These are phyloP conservation scores for Leuciscus waleckii DNA, from an alignment of 2,797 vertebrate genomes.

Conservation along the genomic window DNA sequence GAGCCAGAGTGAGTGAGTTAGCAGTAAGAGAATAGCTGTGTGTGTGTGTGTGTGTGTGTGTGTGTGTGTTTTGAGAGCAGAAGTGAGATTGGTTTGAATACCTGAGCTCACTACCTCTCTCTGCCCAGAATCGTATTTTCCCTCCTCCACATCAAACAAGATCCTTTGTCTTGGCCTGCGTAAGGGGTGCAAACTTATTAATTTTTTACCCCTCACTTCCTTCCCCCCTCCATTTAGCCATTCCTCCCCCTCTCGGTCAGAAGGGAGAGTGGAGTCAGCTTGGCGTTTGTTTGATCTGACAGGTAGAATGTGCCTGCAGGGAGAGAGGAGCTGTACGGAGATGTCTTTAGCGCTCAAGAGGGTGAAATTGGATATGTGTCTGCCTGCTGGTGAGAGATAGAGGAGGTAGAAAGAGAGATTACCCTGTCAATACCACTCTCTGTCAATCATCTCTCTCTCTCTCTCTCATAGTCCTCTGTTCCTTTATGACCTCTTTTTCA, in stretches of 20 bases:
- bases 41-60: conserved; percentile 32
- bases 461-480: conserved; percentile 14
- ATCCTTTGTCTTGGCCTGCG: conserved; percentile 66
- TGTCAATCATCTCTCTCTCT: conserved; percentile 73
- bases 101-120: conserved; percentile 49
- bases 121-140: conserved; percentile 45
- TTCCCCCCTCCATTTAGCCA: conserved; percentile 3
- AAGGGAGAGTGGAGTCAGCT: conserved; percentile 58
- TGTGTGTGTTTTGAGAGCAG: conserved; percentile 31
- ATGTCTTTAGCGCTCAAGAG: conserved; percentile 73
- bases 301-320: conserved; percentile 78
- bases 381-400: conserved; percentile 76
- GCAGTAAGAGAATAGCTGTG: conserved; percentile 29
- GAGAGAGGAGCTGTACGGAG: conserved; percentile 74
- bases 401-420: conserved; percentile 75
- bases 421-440: conserved; percentile 74
- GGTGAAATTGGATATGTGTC: conserved; percentile 79
- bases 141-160: conserved; percentile 61
- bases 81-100: conserved; percentile 57
- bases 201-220: conserved; percentile 50
- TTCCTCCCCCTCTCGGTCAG: conserved; percentile 22
- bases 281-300: conserved; percentile 80
- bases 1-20: conserved; percentile 24
- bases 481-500: not conserved
- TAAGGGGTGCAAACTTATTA: conserved; percentile 64